phyloP scores from a whole-genome alignment of 1,140 invertebrate species.

The Drosophila takahashii region DNA sequence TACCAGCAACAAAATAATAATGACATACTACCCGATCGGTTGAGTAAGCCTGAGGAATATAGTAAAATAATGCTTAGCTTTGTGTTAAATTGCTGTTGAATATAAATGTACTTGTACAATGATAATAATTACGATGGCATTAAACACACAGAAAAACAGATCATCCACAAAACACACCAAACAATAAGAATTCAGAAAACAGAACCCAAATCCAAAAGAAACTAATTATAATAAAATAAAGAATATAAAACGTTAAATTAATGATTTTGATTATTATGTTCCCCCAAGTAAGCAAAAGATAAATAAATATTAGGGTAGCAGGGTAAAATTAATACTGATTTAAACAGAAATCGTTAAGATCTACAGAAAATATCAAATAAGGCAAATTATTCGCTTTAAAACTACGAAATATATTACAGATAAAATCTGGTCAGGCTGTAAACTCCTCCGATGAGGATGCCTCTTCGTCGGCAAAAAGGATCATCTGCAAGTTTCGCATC shows the following conservation, averaged over 20 bases:
- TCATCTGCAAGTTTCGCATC: conserved; percentile 4
- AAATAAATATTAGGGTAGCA: not conserved
- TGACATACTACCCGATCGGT: conserved; percentile 19
- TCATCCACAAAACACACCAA: conserved; percentile 38
- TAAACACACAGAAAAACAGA: conserved; percentile 41
- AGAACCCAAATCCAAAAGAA: conserved; percentile 65
- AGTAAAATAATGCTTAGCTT: conserved; percentile 80
- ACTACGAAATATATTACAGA: conserved; percentile 5
- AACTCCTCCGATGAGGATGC: conserved; percentile 5
- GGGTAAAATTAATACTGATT: not conserved
- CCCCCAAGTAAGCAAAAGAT: not conserved
- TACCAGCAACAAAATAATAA: conserved; percentile 17
- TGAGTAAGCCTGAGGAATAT: conserved; percentile 38
- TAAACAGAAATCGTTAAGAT: not conserved
- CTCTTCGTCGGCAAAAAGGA: not conserved
- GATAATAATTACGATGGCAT: conserved; percentile 72
- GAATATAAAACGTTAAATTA: conserved; percentile 71
- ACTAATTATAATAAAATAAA: conserved; percentile 78
- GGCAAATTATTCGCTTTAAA: not conserved
- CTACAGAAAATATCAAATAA: not conserved
- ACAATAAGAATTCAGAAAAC: conserved; percentile 47
- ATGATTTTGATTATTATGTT: not conserved
- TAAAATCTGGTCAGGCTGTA: not conserved
- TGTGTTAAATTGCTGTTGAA: conserved; percentile 85
- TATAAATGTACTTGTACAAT: conserved; percentile 84